These are phyloP conservation scores for Meloidogyne hapla DNA, from an alignment of 1,140 invertebrate species.

Conservation along the genomic window DNA sequence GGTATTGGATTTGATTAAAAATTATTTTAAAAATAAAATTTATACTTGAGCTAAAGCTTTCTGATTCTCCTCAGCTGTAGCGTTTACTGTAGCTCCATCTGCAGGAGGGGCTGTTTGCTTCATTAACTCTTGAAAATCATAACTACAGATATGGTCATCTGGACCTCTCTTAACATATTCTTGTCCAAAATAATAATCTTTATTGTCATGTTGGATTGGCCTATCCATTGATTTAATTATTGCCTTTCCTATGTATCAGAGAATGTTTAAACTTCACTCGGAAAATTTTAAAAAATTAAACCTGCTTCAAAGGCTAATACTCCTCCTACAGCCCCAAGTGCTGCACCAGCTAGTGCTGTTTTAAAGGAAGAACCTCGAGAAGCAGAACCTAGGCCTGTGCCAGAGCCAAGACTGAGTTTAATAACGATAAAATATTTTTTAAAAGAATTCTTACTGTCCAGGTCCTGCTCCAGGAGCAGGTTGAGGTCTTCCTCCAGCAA, in stretches of 20 bases:
- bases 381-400: constrained; percentile 33
- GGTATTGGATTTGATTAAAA: no score
- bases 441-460: constrained; percentile 10
- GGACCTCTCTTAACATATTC: constrained; percentile 30
- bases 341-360: constrained; percentile 36
- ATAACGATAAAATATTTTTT: not conserved
- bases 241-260: constrained; percentile 23
- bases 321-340: constrained; percentile 36
- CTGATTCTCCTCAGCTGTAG: constrained; percentile 11
- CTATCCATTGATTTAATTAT: constrained; percentile 28
- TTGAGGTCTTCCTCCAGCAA: constrained; percentile 3
- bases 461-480: constrained; percentile 5
- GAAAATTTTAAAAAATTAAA: not conserved
- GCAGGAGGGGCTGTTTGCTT: constrained; percentile 10
- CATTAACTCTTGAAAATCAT: constrained; percentile 4
- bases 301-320: constrained; percentile 38
- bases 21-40: constrained; percentile 22
- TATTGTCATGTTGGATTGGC: constrained; percentile 37
- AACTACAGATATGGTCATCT: constrained; percentile 9
- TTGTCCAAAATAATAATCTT: constrained; percentile 38
- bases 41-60: constrained; percentile 31
- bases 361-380: constrained; percentile 33
- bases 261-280: not conserved
- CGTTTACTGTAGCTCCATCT: constrained; percentile 2
- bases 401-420: constrained; percentile 28